Percentiles rank a stretch among this genome's conserved stretches.
Evolutionary conservation across 2,888 invertebrate genomes (phyloP).

Genomic region (Deilephila elpenor): DNA sequence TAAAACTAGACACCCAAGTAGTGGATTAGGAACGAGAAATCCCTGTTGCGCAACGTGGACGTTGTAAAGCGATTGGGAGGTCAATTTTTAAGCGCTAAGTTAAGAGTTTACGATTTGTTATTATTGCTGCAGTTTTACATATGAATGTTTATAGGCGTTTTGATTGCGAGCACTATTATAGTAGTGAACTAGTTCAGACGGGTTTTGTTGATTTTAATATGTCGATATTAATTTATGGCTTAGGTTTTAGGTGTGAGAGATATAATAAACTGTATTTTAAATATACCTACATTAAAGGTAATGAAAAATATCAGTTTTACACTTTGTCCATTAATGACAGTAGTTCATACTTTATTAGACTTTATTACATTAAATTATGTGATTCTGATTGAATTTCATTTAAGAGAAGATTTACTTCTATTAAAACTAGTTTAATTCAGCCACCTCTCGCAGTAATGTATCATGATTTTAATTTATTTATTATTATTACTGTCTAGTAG

Average conservation of each 20-base stretch:
- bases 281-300: neutral
- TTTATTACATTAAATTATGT: too few relatives aligned
- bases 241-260: neutral
- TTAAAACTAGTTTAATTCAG: too few relatives aligned
- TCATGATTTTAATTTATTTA: too few relatives aligned
- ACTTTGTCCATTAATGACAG: neutral
- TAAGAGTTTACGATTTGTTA: slow-evolving; percentile 76
- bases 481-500: too few relatives aligned
- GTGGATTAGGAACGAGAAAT: slow-evolving; percentile 72
- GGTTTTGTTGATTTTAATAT: slow-evolving; percentile 21
- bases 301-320: neutral
- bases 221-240: slow-evolving; percentile 19
- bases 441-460: too few relatives aligned
- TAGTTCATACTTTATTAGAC: too few relatives aligned
- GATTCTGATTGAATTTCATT: too few relatives aligned
- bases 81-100: slow-evolving; percentile 68
- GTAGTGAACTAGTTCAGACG: slow-evolving; percentile 23
- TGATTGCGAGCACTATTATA: slow-evolving; percentile 32
- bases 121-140: slow-evolving; percentile 71
- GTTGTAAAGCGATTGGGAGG: slow-evolving; percentile 65
- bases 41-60: slow-evolving; percentile 67
- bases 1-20: slow-evolving; percentile 83
- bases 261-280: neutral
- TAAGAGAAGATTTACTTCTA: too few relatives aligned
- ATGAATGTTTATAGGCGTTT: slow-evolving; percentile 51